Conservation (phyloP, 2,888 invertebrate genomes). For the Lepeophtheirus nordmannii region DNA sequence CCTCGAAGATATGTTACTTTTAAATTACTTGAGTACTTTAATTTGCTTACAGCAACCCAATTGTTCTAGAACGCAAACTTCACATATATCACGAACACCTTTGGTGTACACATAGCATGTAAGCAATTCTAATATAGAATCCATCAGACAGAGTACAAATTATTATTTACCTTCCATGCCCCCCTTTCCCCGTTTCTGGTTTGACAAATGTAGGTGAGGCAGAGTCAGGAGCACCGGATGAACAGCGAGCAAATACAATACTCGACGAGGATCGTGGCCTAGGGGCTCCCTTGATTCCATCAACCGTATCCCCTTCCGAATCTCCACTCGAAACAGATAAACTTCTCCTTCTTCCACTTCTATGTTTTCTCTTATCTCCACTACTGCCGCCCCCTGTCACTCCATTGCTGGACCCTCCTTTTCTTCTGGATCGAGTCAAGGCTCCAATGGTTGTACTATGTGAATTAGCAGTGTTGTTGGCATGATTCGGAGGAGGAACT, state of each 20-base stretch:
- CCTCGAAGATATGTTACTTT: too few relatives aligned
- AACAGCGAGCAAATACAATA: background rate
- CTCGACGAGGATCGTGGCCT: background rate
- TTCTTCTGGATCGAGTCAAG: background rate
- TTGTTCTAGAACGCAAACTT: too few relatives aligned
- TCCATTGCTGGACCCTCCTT: background rate
- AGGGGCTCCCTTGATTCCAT: background rate
- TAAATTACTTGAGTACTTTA: too few relatives aligned
- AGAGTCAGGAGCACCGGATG: background rate
- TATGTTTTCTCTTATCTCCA: background rate
- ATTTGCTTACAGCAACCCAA: too few relatives aligned
- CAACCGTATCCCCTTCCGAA: conserved; percentile 5
- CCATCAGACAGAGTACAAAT: too few relatives aligned
- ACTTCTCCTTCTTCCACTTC: background rate
- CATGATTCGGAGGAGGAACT: background rate
- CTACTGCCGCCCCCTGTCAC: background rate
- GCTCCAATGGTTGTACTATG: background rate
- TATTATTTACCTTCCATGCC: background rate
- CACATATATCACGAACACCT: too few relatives aligned
- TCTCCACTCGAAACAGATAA: background rate
- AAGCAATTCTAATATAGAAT: too few relatives aligned
- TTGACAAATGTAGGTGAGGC: background rate
- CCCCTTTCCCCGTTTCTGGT: background rate
- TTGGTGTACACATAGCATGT: too few relatives aligned
- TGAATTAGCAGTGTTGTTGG: too few relatives aligned